Evolutionary conservation across 2,797 vertebrate species (phyloP), one percentile per base, ranked within the genome.

Genomic region (Manis pentadactyla): DNA sequence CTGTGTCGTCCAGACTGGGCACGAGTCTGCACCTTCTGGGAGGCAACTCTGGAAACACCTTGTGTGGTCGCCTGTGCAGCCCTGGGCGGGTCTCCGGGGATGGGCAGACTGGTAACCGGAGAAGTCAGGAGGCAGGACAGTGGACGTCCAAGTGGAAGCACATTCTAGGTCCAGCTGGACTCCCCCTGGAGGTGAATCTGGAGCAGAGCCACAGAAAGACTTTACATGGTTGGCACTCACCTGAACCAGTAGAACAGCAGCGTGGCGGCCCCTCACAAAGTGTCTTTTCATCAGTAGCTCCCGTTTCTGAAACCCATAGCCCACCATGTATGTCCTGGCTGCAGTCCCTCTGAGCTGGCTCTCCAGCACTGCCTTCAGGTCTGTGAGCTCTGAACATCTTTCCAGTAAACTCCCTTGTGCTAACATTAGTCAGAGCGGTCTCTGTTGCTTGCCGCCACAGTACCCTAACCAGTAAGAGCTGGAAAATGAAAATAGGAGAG

Each of bases 51-150:
- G 17, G 92, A 74, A 55, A 69, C 13, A 1, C n/a, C 15, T 13
- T 18, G 19, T 13, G 9, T 31, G 14, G 39, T 19, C 5, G 7
- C 19, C 10, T 7, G 1, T 0, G 0, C 27, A 39, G 81, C 78
- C 27, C 31, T 51, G n/a, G 2, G 71, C 4, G 19, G 39, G 14
- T 4, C 3, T 5, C 0, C 0, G 21, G 31, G 23, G 18, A 63
- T 17, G 12, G 49, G 42, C 21, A 3, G 2, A 13, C 9, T 19
- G 46, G 77, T 2, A 49, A n/a, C 27, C 49, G 59, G 75, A 7
- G 83, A 61, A 31, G 14, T 31, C 37, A 37, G 29, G 19, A 46
- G 34, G 21, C 46, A 18, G 29, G 37, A 39, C 31, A 15, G 31
- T 7, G 10, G 64, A 57, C 4, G 29, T 57, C 0, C 0, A 53